phyloP scores from a whole-genome alignment of 1,140 invertebrate genomes.

The Halictus rubicundus region DNA sequence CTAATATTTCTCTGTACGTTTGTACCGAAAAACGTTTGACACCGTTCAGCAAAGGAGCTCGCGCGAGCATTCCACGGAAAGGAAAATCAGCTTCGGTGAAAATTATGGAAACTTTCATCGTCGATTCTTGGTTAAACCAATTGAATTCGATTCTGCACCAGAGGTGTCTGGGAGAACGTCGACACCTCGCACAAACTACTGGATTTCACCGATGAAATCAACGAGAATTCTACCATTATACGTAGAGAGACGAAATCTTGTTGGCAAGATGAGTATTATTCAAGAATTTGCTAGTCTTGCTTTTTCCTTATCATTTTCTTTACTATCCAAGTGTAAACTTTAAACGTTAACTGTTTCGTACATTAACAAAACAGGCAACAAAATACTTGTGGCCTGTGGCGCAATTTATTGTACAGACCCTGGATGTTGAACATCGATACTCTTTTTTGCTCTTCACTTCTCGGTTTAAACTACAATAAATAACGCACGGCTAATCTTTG shows the following conservation, averaged over 20 bases:
- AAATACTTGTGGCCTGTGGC: background rate
- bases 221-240: too few species aligned
- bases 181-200: too few species aligned
- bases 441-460: too few species aligned
- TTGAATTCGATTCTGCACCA: conserved; percentile 56
- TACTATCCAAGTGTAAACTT: background rate
- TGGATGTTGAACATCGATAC: background rate
- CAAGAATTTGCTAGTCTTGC: too few species aligned
- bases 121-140: conserved; percentile 58
- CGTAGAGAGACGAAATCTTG: too few species aligned
- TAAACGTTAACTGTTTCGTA: background rate
- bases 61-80: background rate
- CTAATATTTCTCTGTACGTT: too few species aligned
- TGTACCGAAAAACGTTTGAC: background rate
- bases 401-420: background rate
- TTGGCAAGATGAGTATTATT: conserved; percentile 17
- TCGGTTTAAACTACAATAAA: background rate
- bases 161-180: conserved; percentile 59
- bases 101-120: background rate
- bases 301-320: too few species aligned
- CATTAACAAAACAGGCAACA: background rate
- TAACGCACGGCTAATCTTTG: background rate
- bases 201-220: too few species aligned
- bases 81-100: background rate
- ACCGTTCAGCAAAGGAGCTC: background rate